phyloP scores from a whole-genome alignment of 53 echinoderm and acorn worm species.

The Apostichopus leukothele region DNA sequence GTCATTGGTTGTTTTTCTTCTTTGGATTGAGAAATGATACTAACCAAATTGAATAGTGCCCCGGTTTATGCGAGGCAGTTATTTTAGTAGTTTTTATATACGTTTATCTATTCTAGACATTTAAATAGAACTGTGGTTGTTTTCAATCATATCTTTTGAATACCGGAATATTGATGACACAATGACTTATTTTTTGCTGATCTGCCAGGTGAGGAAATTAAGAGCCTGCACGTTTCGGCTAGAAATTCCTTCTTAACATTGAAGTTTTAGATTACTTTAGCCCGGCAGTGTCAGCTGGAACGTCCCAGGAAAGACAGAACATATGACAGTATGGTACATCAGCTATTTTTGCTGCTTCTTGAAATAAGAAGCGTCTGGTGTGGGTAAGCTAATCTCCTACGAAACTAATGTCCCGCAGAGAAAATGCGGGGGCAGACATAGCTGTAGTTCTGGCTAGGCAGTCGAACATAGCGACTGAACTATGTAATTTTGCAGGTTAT shows the following conservation, averaged over 20 bases:
- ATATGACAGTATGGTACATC: not conserved
- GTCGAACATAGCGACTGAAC: not conserved
- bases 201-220: too few species aligned
- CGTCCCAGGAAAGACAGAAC: not conserved
- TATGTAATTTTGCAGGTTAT: not conserved
- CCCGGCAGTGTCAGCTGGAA: not conserved
- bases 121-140: too few species aligned
- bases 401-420: not conserved
- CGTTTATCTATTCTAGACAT: too few species aligned
- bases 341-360: not conserved
- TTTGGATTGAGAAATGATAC: too few species aligned
- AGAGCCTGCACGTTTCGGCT: not conserved
- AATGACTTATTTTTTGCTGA: too few species aligned
- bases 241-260: not conserved
- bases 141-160: too few species aligned
- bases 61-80: too few species aligned
- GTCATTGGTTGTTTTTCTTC: too few species aligned
- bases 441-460: not conserved
- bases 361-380: not conserved
- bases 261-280: not conserved
- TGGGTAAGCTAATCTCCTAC: not conserved
- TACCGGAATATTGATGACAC: too few species aligned
- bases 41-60: too few species aligned
- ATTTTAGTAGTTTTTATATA: too few species aligned
- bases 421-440: not conserved